Evolutionary conservation across 2,888 invertebrate species (phyloP), one percentile per base, ranked within the genome.

Genomic region (Orthosia gracilis): DNA sequence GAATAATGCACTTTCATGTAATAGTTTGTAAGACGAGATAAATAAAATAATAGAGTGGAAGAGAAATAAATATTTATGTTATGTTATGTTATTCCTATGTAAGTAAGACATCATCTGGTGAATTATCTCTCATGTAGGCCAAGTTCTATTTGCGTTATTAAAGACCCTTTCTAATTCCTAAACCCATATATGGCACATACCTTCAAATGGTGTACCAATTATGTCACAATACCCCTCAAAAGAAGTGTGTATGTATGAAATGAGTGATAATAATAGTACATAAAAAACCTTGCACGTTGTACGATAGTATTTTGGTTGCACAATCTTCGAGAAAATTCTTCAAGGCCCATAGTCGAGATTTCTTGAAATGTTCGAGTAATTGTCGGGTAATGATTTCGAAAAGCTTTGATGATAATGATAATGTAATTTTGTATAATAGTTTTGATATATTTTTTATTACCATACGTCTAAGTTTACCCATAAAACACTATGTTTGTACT

Each of bases 311-410:
- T 62, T 69, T 54, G 0, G 13, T 84, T 81, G 58, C 62, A 57
- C 23, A 84, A 81, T 23, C 11, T 64, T 76, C 71, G 45, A 73
- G 64, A 76, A 76, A 64, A 71, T 58, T 75, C 55, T 52, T 68
- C 52, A 81, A 81, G 64, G 64, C n/a, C 26, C n/a, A n/a, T 50
- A n/a, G 49, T 9, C 7, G n/a, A 45, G 54, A 55, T 31, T 61
- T 65, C 59, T 55, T 11, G n/a, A 40, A 45, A 49, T 52, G n/a
- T 58, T 31, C 3, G 4, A 50, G 17, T 45, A n/a, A 45, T 47
- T 55, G 11, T 21, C 17, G 49, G 1, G 23, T 17, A 47, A 70
- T 67, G 0, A 40, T 69, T 40, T 67, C 0, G 7, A 65, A 26
- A 54, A 26, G 40, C 18, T 23, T 50, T 9, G 17, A 31, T n/a